Percentiles rank a stretch among this genome's conserved stretches.
phyloP scores from a whole-genome alignment of 2,888 invertebrate genomes.

The Emmelina monodactyla region DNA sequence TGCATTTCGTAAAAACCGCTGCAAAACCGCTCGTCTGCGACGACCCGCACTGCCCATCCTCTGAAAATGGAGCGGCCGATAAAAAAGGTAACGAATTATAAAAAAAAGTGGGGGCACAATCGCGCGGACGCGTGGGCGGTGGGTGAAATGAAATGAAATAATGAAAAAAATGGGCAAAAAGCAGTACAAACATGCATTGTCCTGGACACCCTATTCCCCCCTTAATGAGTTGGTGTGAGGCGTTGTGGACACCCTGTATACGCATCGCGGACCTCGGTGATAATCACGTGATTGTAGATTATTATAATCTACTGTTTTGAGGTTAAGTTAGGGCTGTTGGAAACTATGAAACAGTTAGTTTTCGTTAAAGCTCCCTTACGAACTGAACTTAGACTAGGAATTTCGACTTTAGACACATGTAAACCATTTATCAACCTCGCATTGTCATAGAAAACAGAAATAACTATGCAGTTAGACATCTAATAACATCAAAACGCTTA shows the following conservation, averaged over 20 bases:
- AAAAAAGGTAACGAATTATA: constrained; percentile 67
- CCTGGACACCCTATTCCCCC: constrained; percentile 44
- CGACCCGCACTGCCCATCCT: constrained; percentile 41
- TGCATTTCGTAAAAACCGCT: too few relatives aligned
- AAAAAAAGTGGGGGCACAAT: constrained; percentile 63
- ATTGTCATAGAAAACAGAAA: too few relatives aligned
- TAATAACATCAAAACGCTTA: too few relatives aligned
- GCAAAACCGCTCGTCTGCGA: constrained; percentile 27
- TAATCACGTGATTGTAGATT: constrained; percentile 65
- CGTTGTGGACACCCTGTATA: constrained; percentile 25
- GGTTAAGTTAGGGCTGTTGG: too few relatives aligned
- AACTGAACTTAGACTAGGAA: too few relatives aligned
- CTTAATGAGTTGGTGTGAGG: constrained; percentile 50
- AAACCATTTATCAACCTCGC: too few relatives aligned
- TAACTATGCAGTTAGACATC: too few relatives aligned
- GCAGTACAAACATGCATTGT: constrained; percentile 67
- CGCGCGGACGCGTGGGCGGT: constrained; percentile 62
- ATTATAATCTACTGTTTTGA: too few relatives aligned
- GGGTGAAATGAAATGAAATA: constrained; percentile 67
- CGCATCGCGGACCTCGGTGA: constrained; percentile 47
- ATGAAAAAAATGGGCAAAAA: constrained; percentile 67
- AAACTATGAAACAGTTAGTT: too few relatives aligned
- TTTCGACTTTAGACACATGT: too few relatives aligned
- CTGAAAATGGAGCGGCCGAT: constrained; percentile 66
- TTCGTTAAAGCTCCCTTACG: too few relatives aligned